Conservation (phyloP, 2,113 vertebrate genomes). For the Orientallactaga bullata region DNA sequence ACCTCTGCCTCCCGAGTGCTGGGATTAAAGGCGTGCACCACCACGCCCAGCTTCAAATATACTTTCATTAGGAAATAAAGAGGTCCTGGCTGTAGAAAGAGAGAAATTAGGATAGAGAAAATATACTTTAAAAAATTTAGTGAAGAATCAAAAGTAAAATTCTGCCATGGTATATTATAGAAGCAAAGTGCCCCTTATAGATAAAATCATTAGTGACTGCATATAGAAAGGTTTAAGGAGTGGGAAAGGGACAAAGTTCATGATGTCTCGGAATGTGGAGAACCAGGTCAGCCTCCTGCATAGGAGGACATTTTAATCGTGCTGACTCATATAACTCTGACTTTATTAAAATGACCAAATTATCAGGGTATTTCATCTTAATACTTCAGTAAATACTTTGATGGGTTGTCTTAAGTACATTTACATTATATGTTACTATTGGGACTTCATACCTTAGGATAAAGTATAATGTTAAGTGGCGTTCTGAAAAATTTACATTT, state of each 20-base stretch:
- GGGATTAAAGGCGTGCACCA: too few species aligned
- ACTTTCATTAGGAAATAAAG: conserved; percentile 46
- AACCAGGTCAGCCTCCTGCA: neutral
- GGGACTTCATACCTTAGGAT: conserved; percentile 19
- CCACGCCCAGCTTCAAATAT: too few species aligned
- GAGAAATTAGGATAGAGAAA: conserved; percentile 54
- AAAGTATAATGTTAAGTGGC: neutral
- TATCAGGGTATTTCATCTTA: conserved; percentile 32
- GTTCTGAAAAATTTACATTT: too few species aligned
- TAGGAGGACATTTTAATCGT: conserved; percentile 46
- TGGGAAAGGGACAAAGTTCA: conserved; percentile 5
- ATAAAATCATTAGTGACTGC: conserved; percentile 27
- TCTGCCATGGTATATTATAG: neutral
- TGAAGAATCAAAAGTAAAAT: conserved; percentile 9
- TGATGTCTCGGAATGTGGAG: conserved; percentile 35
- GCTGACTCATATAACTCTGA: conserved; percentile 37
- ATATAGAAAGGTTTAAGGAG: conserved; percentile 4
- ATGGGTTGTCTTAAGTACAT: conserved; percentile 1
- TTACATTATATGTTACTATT: conserved; percentile 44
- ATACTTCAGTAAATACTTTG: conserved; percentile 32
- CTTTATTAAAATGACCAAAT: conserved; percentile 36
- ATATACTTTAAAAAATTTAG: too few species aligned
- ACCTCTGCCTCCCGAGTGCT: too few species aligned
- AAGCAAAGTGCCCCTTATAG: neutral
- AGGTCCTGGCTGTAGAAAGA: conserved; percentile 25